Evolutionary conservation across 2,113 vertebrate species (phyloP), one percentile per base, ranked within the genome.

Genomic region (Martes martes): DNA sequence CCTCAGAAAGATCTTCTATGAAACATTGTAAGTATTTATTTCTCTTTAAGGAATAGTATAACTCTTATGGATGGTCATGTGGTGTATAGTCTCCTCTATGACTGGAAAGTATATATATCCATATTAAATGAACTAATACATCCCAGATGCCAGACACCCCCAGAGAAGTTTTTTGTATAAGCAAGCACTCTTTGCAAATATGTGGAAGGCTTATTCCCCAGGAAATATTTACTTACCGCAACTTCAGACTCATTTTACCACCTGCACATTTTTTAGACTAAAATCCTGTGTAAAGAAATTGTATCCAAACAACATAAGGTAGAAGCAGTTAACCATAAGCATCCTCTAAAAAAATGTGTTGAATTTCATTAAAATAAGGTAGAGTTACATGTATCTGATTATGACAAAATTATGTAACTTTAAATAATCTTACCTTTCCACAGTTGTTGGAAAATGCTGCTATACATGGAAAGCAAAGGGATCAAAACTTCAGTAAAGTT

Each of bases 221-320:
- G 33, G n/a, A 92, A 90, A 13, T 57, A 92, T 82, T 94, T 95
- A 73, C 65, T 98, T 63, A 88, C 21, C 33, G 16, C 4, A 47
- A 61, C 19, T 81, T 92, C 67, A 92, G 9, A 8, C 2, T 61
- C 91, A 74, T 93, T 78, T 2, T 83, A 78, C n/a, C 45, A 63
- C 31, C 61, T 90, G 47, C 36, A 96, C 1, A 33, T 89, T 69
- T 80, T 88, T 87, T 94, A 92, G 28, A 63, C 21, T 69, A 95
- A 74, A 95, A n/a, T 11, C 39, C 7, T 57, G 0, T 57, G 24
- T 63, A 63, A 84, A 95, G 52, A 13, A 94, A 86, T 92, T 9
- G 31, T 78, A 82, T 14, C 11, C 33, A 55, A 92, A 6, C 18
- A 39, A 50, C n/a, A 61, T 78, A 71, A 89, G 19, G 23, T n/a